phyloP scores from a whole-genome alignment of 2,797 vertebrate species.

The Etheostoma perlongum region DNA sequence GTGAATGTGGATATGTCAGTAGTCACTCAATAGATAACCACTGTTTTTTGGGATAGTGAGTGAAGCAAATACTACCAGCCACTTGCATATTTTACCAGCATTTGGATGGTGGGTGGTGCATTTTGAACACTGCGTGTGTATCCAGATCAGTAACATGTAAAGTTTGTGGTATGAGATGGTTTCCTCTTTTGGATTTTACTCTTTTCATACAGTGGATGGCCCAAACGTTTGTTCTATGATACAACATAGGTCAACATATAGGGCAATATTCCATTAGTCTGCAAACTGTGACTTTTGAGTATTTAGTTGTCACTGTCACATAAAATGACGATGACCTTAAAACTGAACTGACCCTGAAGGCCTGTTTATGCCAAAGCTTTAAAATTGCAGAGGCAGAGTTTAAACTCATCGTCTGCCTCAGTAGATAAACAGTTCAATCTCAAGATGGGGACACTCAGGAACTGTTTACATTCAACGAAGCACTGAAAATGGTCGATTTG shows the following conservation, averaged over 20 bases:
- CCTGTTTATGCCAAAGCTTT: slow-evolving; percentile 22
- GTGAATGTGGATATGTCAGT: too few species aligned
- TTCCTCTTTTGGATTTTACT: too few species aligned
- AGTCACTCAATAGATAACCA: too few species aligned
- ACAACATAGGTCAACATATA: background rate
- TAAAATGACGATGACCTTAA: slow-evolving; percentile 31
- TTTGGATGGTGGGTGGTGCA: too few species aligned
- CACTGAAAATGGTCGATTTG: slow-evolving; percentile 21
- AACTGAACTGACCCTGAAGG: slow-evolving; percentile 33
- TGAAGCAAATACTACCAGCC: too few species aligned
- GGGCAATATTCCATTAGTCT: background rate
- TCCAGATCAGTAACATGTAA: background rate
- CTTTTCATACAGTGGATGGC: too few species aligned
- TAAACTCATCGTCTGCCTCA: slow-evolving; percentile 25
- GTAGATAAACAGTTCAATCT: slow-evolving; percentile 41
- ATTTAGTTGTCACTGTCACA: slow-evolving; percentile 14
- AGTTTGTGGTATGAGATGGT: background rate
- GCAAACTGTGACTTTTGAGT: background rate
- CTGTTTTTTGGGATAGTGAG: too few species aligned
- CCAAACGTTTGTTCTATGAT: too few species aligned
- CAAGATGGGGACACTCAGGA: slow-evolving; percentile 16
- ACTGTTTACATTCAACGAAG: slow-evolving; percentile 41
- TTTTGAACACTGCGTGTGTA: too few species aligned
- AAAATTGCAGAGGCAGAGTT: slow-evolving; percentile 12
- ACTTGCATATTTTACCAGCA: too few species aligned